A percentile compares a stretch with the other conserved stretches of the same genome.
Evolutionary conservation across 2,888 invertebrate genomes (phyloP).

Genomic region (Scaptomyza tumidula): DNA sequence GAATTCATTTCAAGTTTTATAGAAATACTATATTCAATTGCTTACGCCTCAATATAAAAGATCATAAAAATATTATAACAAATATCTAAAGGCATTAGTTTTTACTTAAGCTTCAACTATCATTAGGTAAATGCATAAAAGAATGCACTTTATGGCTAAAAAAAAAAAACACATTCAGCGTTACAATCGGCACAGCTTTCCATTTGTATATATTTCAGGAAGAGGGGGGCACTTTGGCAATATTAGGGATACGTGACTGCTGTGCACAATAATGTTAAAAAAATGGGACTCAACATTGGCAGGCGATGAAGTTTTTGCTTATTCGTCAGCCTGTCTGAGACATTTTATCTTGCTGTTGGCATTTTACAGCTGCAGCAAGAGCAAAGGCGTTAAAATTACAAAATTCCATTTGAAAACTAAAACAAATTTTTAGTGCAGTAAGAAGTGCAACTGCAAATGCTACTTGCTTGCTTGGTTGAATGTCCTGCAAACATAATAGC

Average conservation of each 20-base stretch:
- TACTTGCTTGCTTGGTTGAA: slow-evolving; percentile 49
- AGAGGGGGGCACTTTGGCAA: slow-evolving; percentile 60
- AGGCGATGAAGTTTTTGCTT: slow-evolving; percentile 59
- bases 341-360: slow-evolving; percentile 4
- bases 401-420: slow-evolving; percentile 82
- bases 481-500: slow-evolving; percentile 79
- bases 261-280: slow-evolving; percentile 49
- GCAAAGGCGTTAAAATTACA: slow-evolving; percentile 80
- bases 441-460: slow-evolving; percentile 47
- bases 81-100: neutral
- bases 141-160: slow-evolving; percentile 34
- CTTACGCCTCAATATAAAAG: no score
- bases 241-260: slow-evolving; percentile 66
- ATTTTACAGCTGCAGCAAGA: slow-evolving; percentile 26
- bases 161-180: neutral
- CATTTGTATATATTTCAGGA: slow-evolving; percentile 44
- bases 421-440: slow-evolving; percentile 70
- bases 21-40: neutral
- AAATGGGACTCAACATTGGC: slow-evolving; percentile 40
- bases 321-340: slow-evolving; percentile 53
- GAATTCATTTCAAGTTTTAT: neutral
- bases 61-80: neutral
- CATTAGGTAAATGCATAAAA: slow-evolving; percentile 17
- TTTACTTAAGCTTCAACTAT: neutral
- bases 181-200: neutral